These are phyloP conservation scores for Macrocentrus cingulum DNA, from an alignment of 1,140 invertebrate genomes.

Conservation along the genomic window DNA sequence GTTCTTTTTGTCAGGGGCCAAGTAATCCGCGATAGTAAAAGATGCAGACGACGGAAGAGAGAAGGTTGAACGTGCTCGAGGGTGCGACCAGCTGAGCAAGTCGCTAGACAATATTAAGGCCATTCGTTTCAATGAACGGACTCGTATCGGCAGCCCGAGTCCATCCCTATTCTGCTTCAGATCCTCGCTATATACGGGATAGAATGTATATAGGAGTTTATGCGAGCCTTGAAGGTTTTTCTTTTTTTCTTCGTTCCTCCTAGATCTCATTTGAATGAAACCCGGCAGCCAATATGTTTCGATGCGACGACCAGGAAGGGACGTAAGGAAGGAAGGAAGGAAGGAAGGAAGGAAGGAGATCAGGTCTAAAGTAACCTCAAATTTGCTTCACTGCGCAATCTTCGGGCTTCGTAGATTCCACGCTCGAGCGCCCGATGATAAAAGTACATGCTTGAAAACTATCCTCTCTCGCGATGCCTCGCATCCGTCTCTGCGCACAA, in stretches of 20 bases:
- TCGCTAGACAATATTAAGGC: slow-evolving; percentile 43
- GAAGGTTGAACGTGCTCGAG: slow-evolving; percentile 22
- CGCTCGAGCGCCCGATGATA: slow-evolving; percentile 23
- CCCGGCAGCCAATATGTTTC: slow-evolving; percentile 45
- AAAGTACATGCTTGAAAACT: background rate
- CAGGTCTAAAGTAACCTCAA: slow-evolving; percentile 33
- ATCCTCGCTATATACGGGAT: slow-evolving; percentile 22
- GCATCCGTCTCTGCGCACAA: too few species aligned
- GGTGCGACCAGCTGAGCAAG: slow-evolving; percentile 31
- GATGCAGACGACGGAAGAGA: slow-evolving; percentile 16
- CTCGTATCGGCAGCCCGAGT: slow-evolving; percentile 34
- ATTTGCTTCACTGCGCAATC: slow-evolving; percentile 38
- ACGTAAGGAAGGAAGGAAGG: too few species aligned
- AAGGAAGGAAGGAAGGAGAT: slow-evolving; percentile 33
- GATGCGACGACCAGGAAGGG: slow-evolving; percentile 25
- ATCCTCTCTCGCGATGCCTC: too few species aligned
- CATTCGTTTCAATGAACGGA: slow-evolving; percentile 57
- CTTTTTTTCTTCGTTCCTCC: slow-evolving; percentile 28
- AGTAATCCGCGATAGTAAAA: slow-evolving; percentile 33
- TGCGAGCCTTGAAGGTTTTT: slow-evolving; percentile 39
- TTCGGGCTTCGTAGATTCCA: slow-evolving; percentile 32
- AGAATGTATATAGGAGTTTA: slow-evolving; percentile 47
- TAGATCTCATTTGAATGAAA: slow-evolving; percentile 52
- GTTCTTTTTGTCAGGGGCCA: slow-evolving; percentile 42
- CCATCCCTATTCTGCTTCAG: slow-evolving; percentile 31